These are phyloP conservation scores for Desoria tigrina DNA, from an alignment of 2,888 invertebrate genomes.

Conservation along the genomic window DNA sequence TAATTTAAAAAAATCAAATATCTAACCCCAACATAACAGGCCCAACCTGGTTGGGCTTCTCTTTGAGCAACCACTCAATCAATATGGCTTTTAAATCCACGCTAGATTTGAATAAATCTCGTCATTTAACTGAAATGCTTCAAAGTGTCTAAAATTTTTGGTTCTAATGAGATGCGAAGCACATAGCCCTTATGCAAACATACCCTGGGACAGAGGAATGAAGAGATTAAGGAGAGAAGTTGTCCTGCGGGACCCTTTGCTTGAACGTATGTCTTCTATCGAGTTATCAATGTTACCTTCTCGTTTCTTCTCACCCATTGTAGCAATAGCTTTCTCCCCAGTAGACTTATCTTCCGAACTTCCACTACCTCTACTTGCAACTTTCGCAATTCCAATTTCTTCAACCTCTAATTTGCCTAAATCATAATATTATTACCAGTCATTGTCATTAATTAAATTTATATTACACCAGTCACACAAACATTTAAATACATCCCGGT, in stretches of 20 bases:
- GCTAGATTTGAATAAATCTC: too few relatives aligned
- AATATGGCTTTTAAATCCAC: too few relatives aligned
- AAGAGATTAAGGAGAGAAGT: slow-evolving; percentile 93
- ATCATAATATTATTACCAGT: background rate
- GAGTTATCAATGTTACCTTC: slow-evolving; percentile 51
- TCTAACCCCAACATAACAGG: too few relatives aligned
- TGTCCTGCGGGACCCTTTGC: slow-evolving; percentile 84
- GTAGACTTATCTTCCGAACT: slow-evolving; percentile 60
- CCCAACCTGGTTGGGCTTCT: too few relatives aligned
- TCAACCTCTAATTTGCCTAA: slow-evolving; percentile 61
- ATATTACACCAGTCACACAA: background rate
- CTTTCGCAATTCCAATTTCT: slow-evolving; percentile 55
- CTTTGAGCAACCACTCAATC: too few relatives aligned
- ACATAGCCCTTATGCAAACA: slow-evolving; percentile 56
- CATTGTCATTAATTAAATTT: background rate
- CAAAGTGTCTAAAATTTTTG: too few relatives aligned
- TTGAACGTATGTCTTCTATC: slow-evolving; percentile 54
- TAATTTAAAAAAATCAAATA: too few relatives aligned
- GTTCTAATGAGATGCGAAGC: slow-evolving; percentile 31
- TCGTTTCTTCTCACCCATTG: slow-evolving; percentile 49
- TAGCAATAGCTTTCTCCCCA: slow-evolving; percentile 62
- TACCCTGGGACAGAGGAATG: slow-evolving; percentile 93
- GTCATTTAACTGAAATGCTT: too few relatives aligned
- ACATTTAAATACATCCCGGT: too few relatives aligned
- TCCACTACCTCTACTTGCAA: slow-evolving; percentile 36